phyloP scores from a whole-genome alignment of 1,140 invertebrate genomes.

The Cydia fagiglandana region DNA sequence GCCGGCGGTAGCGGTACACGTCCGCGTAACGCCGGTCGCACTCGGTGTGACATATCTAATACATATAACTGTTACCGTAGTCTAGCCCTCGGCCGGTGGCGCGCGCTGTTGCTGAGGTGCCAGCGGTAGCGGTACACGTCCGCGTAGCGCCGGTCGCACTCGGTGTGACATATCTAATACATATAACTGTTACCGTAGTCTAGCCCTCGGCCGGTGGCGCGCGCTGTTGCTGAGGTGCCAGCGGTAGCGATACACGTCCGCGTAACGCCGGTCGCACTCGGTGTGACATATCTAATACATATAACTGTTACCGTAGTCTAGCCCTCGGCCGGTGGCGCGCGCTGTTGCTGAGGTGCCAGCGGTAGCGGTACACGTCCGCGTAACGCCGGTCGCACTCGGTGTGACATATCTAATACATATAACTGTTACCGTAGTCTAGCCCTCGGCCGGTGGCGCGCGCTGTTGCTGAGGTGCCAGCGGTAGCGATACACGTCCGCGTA shows the following conservation, averaged over 20 bases:
- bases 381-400: slow-evolving; percentile 45
- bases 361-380: slow-evolving; percentile 34
- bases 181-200: slow-evolving; percentile 8
- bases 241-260: slow-evolving; percentile 33
- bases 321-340: slow-evolving; percentile 34
- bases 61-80: too few relatives aligned
- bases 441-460: too few relatives aligned
- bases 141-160: too few relatives aligned
- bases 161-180: too few relatives aligned
- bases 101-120: too few relatives aligned
- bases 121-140: too few relatives aligned
- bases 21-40: slow-evolving; percentile 44
- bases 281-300: too few relatives aligned
- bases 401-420: too few relatives aligned
- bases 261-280: slow-evolving; percentile 45
- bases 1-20: slow-evolving; percentile 36
- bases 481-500: too few relatives aligned
- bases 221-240: slow-evolving; percentile 44
- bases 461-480: too few relatives aligned
- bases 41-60: slow-evolving; percentile 25
- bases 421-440: too few relatives aligned
- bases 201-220: slow-evolving; percentile 34
- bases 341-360: slow-evolving; percentile 43
- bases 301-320: slow-evolving; percentile 16
- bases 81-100: too few relatives aligned